Percentiles rank a stretch among this genome's conserved stretches.
phyloP scores from a whole-genome alignment of 2,113 vertebrate genomes.

The Butastur rufipennis region DNA sequence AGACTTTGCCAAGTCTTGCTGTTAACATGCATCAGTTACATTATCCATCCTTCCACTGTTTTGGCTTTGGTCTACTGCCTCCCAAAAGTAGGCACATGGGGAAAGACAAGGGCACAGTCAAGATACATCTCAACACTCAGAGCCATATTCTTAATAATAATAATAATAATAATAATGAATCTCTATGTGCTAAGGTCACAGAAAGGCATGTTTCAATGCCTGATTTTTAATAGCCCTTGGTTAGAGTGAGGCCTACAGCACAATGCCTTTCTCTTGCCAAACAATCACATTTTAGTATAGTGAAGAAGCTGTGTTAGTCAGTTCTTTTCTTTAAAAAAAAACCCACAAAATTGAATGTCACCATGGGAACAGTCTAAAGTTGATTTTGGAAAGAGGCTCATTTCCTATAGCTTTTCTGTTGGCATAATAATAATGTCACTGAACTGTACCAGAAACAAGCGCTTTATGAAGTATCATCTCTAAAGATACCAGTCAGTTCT shows the following conservation, averaged over 20 bases:
- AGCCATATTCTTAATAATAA: not conserved
- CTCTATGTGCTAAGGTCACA: not conserved
- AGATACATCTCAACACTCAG: not conserved
- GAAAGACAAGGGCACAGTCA: not conserved
- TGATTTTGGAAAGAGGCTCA: conserved; percentile 24
- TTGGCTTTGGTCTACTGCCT: not conserved
- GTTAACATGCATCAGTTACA: not conserved
- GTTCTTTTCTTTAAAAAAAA: not conserved
- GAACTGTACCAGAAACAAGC: conserved; percentile 25
- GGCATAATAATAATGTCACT: conserved; percentile 32
- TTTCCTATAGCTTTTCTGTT: conserved; percentile 35
- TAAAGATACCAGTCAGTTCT: not conserved
- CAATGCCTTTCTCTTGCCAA: not conserved
- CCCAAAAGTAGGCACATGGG: not conserved
- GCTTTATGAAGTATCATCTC: not conserved
- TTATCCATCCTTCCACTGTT: not conserved
- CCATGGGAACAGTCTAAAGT: conserved; percentile 39
- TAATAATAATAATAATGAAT: not conserved
- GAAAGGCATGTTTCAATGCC: not conserved
- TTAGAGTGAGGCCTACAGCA: not conserved
- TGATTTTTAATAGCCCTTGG: not conserved
- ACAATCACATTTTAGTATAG: not conserved
- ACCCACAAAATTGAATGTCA: not conserved
- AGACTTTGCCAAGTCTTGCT: not conserved
- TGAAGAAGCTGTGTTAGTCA: not conserved